Evolutionary conservation across 2,797 vertebrate species (phyloP), one percentile per base, ranked within the genome.

Genomic region (Chanos chanos): DNA sequence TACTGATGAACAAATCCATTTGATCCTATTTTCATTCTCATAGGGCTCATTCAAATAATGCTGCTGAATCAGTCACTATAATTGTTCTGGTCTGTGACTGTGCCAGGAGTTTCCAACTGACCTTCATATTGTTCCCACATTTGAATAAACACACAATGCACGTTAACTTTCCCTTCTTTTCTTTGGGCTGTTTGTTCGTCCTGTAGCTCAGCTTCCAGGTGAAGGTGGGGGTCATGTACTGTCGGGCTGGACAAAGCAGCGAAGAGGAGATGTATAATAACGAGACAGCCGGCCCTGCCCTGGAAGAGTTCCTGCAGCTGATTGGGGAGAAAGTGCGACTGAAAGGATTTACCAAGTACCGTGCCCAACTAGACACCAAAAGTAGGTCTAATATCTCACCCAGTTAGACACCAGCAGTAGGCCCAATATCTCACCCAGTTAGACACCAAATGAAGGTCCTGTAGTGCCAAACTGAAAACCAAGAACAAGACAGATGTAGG

Each of bases 191-290:
- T 15, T 15, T 41, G 12, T 31, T 16, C 74, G 68, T 36, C 85
- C n/a, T n/a, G n/a, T n/a, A 98, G 96, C 84, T 99, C 77, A 99
- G 94, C 78, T 99, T 96, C 80, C 94, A 98, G 59, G 91, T 96
- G 66, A 99, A 99, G 73, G 95, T 99, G 61, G 96, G 96, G 57
- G 89, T 98, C 79, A 97, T 99, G 95, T 98, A 97, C 83, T 98
- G 95, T 81, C 82, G 93, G 78, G 92, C 93, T 0, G 95, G 94
- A 30, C 95, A 99, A 81, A 95, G 95, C 87, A 96, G 94, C 0
- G 95, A 99, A 74, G 95, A 99, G 66, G 96, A 98, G 80, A 99
- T 99, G 95, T 99, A 99, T 82, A 98, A 98, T 80, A 99, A 98
- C 8, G 96, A 99, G 76, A 86, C 64, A 0, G 95, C 95, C 0